These are phyloP conservation scores for Sarcophaga bullata DNA, from an alignment of 1,140 invertebrate species.

Conservation along the genomic window DNA sequence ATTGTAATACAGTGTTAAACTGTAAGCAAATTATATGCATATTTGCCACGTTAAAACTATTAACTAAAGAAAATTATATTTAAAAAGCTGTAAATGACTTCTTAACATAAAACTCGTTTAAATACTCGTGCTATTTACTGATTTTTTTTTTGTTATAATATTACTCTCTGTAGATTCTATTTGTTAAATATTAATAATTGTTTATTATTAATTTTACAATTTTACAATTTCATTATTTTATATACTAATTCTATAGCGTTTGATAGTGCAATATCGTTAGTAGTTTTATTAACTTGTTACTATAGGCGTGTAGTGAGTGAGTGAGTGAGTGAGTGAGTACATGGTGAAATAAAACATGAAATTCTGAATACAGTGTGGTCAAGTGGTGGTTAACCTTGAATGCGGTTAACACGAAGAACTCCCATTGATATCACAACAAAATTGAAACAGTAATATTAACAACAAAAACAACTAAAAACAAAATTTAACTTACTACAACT, in stretches of 20 bases:
- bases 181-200: background rate
- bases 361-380: constrained; percentile 14
- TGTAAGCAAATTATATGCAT: background rate
- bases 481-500: background rate
- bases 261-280: no score
- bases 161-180: background rate
- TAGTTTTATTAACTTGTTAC: no score
- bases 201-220: no score
- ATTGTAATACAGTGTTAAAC: background rate
- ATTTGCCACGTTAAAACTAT: background rate
- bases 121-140: no score
- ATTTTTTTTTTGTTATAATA: no score
- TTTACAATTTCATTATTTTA: background rate
- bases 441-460: constrained; percentile 14
- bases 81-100: no score
- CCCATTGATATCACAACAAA: background rate
- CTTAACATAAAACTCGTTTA: no score
- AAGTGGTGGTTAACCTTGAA: constrained; percentile 23
- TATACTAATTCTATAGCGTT: no score
- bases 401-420: constrained; percentile 30
- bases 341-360: constrained; percentile 3
- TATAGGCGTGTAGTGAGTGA: no score
- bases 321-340: background rate
- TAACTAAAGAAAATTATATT: background rate
- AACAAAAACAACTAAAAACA: background rate